Percentiles rank a stretch among this genome's conserved stretches.
phyloP scores from a whole-genome alignment of 2,797 vertebrate genomes.

The Salarias fasciatus region DNA sequence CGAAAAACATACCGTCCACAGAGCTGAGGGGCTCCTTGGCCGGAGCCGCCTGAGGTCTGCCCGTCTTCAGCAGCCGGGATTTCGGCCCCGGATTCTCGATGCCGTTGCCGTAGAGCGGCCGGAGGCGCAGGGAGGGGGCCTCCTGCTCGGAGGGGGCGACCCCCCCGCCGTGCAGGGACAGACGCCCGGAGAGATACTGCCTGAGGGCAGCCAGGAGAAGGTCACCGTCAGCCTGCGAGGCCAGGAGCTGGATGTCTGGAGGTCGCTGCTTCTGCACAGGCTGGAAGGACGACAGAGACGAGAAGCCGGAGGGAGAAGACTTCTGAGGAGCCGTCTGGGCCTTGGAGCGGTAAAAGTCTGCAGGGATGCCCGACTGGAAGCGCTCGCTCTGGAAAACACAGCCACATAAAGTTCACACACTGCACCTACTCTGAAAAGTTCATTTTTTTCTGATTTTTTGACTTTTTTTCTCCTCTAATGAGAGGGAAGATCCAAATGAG shows the following conservation, averaged over 20 bases:
- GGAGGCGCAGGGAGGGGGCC: constrained; percentile 52
- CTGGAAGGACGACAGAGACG: constrained; percentile 29
- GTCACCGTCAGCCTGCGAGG: constrained; percentile 49
- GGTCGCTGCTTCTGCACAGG: constrained; percentile 50
- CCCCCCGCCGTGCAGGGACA: constrained; percentile 47
- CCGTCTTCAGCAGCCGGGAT: constrained; percentile 59
- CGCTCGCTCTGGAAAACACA: constrained; percentile 39
- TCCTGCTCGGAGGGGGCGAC: constrained; percentile 48
- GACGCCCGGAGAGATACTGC: constrained; percentile 78
- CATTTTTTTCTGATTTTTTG: too few species aligned
- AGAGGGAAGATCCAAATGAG: too few species aligned
- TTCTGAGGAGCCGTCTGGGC: constrained; percentile 58
- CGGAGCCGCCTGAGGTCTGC: constrained; percentile 49
- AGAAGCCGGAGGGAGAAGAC: constrained; percentile 62
- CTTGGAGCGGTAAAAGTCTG: constrained; percentile 70
- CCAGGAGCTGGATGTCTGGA: constrained; percentile 16
- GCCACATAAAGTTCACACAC: neutral
- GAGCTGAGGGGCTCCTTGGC: constrained; percentile 73
- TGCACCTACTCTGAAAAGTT: too few species aligned
- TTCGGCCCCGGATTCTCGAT: constrained; percentile 58
- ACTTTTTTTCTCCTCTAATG: too few species aligned
- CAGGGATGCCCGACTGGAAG: constrained; percentile 27
- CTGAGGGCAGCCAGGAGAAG: constrained; percentile 80
- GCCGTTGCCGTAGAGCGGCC: constrained; percentile 52
- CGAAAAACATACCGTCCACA: constrained; percentile 83